A percentile compares a stretch with the other conserved stretches of the same genome.
These are phyloP conservation scores for Microcebus tavaratra DNA, from an alignment of 2,113 vertebrate species.

Conservation along the genomic window DNA sequence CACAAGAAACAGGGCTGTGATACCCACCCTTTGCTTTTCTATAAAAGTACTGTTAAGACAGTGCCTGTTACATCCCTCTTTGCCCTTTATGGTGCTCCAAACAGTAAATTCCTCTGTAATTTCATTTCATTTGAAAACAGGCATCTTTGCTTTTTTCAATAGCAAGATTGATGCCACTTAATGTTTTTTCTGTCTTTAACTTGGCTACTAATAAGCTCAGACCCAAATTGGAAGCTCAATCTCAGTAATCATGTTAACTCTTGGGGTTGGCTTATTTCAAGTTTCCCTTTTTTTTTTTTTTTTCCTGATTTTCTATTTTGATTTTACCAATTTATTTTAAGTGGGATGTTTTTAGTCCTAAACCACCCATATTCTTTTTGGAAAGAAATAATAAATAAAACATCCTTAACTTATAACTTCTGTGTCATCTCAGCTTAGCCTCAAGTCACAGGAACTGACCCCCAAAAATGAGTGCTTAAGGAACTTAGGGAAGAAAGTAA, in stretches of 20 bases:
- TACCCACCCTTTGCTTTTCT: not conserved
- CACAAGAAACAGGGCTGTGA: not conserved
- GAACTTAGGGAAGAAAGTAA: not conserved
- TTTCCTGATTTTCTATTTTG: slow-evolving; percentile 32
- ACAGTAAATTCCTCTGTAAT: not conserved
- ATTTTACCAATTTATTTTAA: slow-evolving; percentile 49
- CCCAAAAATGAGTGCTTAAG: not conserved
- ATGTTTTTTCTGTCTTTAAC: not conserved
- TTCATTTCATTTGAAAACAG: not conserved
- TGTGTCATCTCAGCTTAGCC: slow-evolving; percentile 26
- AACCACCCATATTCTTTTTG: slow-evolving; percentile 47
- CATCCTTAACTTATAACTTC: slow-evolving; percentile 24
- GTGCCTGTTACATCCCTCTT: not conserved
- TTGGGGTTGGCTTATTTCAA: slow-evolving; percentile 25
- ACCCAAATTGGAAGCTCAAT: not conserved
- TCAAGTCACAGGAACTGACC: slow-evolving; percentile 6
- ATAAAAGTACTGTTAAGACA: not conserved
- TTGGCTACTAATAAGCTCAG: slow-evolving; percentile 32
- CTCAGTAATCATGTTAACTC: not conserved
- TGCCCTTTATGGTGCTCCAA: not conserved
- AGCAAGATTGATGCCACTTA: not conserved
- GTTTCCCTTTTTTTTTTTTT: not conserved
- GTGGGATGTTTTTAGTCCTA: not conserved
- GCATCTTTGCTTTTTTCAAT: not conserved
- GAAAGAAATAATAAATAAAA: slow-evolving; percentile 44